Evolutionary conservation across 2,797 vertebrate genomes (phyloP), one percentile per base, ranked within the genome.

Genomic region (Loriculus beryllinus): DNA sequence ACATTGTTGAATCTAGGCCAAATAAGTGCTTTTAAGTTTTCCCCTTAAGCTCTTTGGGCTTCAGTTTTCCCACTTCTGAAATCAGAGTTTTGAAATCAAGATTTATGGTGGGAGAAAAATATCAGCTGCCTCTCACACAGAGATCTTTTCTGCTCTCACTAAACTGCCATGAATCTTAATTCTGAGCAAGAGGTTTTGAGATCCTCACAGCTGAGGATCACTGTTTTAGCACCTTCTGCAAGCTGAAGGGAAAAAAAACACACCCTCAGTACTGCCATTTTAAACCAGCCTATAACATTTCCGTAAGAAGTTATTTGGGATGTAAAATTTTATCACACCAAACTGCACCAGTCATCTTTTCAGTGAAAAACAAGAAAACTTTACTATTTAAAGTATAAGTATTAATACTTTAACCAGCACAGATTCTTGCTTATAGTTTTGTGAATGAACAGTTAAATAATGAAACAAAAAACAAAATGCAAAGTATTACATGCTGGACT

Each of bases 21-120:
- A 95, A 96, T 94, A 96, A 96, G 91, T 92, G 91, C 95, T 96
- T 97, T 97, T 95, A 96, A 96, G 91, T 95, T 95, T 95, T 96
- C 57, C 91, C 95, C 91, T 96, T 95, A 95, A 95, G 93, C 91
- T 93, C 82, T 93, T 82, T 80, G 92, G 91, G 91, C 95, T 96
- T 96, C 88, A 95, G 87, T 96, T 96, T 96, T 95, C 91, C 82
- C 91, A 93, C 92, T 97, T 96, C 87, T 82, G 85, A 95, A 96
- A 95, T 91, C 80, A 93, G 89, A 94, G 95, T 95, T 97, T 96
- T 92, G 92, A 96, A 95, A 96, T 97, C 95, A 96, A 95, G 89
- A 88, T 95, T 96, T 94, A 45, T 88, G 21, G 92, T 96, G 89
- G 91, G 79, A 96, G 92, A 95, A 95, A 97, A 96, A 96, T 95